Conservation (phyloP, 2,888 invertebrate species). For the Phasia obesa region DNA sequence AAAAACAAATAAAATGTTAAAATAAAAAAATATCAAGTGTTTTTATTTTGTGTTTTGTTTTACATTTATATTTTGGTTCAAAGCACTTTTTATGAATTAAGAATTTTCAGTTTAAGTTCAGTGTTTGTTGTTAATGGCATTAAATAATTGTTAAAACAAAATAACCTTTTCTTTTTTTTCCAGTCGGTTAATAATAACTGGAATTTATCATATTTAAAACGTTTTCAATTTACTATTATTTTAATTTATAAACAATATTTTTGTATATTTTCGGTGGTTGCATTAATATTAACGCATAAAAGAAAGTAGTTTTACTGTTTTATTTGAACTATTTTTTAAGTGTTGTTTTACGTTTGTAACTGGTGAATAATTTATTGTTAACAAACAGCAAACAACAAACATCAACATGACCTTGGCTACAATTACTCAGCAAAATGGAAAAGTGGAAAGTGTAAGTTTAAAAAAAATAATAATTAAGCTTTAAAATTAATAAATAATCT, state of each 20-base stretch:
- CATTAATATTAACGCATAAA: background rate
- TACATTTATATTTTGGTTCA: slow-evolving; percentile 48
- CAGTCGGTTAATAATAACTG: no score
- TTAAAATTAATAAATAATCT: no score
- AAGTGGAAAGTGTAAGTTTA: slow-evolving; percentile 46
- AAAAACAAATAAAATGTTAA: slow-evolving; percentile 44
- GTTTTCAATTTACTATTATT: no score
- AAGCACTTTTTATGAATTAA: slow-evolving; percentile 52
- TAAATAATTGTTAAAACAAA: slow-evolving; percentile 30
- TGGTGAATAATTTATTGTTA: background rate
- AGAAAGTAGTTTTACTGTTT: no score
- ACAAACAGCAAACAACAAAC: background rate
- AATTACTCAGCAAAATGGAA: slow-evolving; percentile 55
- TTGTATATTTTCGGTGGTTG: background rate
- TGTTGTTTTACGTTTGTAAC: slow-evolving; percentile 6
- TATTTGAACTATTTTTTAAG: no score
- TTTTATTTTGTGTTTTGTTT: slow-evolving; percentile 21
- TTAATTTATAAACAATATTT: background rate
- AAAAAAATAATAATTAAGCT: background rate
- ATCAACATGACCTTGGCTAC: slow-evolving; percentile 38
- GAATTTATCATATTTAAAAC: background rate
- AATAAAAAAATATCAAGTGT: slow-evolving; percentile 34
- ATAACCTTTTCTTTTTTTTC: no score
- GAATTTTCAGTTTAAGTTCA: slow-evolving; percentile 56
- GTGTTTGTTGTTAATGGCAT: slow-evolving; percentile 52